Base-by-base conservation (phyloP, 2,113 vertebrate species). In the Pedionomus torquatus region DNA sequence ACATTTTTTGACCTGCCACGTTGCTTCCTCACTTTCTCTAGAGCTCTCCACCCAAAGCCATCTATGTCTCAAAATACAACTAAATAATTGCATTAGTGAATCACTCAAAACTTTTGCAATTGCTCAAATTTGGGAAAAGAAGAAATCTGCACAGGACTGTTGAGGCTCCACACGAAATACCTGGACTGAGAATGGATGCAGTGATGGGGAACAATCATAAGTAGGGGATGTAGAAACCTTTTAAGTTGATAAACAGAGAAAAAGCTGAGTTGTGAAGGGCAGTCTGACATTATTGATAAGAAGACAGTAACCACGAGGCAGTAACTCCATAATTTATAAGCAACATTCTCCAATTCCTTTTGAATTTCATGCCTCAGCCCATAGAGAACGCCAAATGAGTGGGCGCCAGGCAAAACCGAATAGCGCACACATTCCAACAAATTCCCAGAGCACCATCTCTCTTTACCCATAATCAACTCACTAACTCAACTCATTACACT, bases 71-170 rank as follows among this genome's bases (percentile, higher is more conserved):
- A 44, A 87, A 87, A 87, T 65, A 7, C 46, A 79, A 19, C 33
- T 39, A 20, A 7, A 12, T 25, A 84, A 87, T 58, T 0, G 0
- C 16, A 74, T 52, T 46, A 76, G 13, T 17, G 31, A 83, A 83
- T 54, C 63, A 77, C 46, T 7, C 26, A 31, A 51, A 90, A 61
- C 17, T 37, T 83, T 17, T n/a, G 5, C 6, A 90, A n/a, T 33
- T 70, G n/a, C 35, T 92, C 39, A 69, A 18, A 75, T 49, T 52
- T 17, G n/a, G 77, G 41, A 31, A 90, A 94, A 63, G 17, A 92
- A 88, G 41, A 83, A 88, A 66, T 10, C 2, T 1, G 16, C 0
- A 0, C 21, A 43, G 44, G 48, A 43, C 15, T 31, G 26, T 19
- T 84, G 23, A 7, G 61, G 48, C 44, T 37, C 19, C 39, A 75